Evolutionary conservation across 1,140 invertebrate species (phyloP), one percentile per base, ranked within the genome.

Genomic region (Akabosia matsudoensis): DNA sequence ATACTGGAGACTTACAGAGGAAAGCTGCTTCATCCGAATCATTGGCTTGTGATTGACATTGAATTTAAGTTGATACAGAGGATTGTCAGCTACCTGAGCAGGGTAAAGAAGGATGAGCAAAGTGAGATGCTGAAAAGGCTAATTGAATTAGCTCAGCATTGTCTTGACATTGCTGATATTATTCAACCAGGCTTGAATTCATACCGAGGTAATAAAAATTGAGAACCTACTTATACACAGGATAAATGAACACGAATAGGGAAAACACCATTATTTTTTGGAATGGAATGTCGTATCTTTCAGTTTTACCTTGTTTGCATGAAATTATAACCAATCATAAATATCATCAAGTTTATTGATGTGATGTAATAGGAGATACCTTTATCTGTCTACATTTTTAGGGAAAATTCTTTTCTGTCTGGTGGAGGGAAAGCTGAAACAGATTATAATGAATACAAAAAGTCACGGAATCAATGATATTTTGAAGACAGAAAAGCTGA

Each of bases 1-100:
- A 92, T 91, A 79, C 85, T 92, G 1, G 83, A 85, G 33, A 87
- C 88, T 78, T 89, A 90, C 80, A 73, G 74, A 71, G 84, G 85
- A 71, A 87, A 86, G 77, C 86, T 88, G 76, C 83, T 93, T 0
- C 90, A 92, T 76, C 85, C 86, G 0, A 88, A 89, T 75, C 92
- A 93, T 83, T 92, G 88, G 84, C 92, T 92, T 82, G 88, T 92
- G 83, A 89, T 87, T 1, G 92, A 93, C 81, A 88, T 91, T 1
- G 89, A 88, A 79, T 83, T 92, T 16, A 89, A 90, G 0, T 83
- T 93, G 33, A 87, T 88, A 0, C 91, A 92, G 82, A 28, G 72
- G 1, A 77, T 77, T 24, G 33, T 51, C 37, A 51, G 73, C 34
- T 70, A 73, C 45, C 24, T 77, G 56, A 31, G 30, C 14, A 67